Evolutionary conservation across 1,140 invertebrate species (phyloP), one percentile per base, ranked within the genome.

Genomic region (Lanistes nyassanus): DNA sequence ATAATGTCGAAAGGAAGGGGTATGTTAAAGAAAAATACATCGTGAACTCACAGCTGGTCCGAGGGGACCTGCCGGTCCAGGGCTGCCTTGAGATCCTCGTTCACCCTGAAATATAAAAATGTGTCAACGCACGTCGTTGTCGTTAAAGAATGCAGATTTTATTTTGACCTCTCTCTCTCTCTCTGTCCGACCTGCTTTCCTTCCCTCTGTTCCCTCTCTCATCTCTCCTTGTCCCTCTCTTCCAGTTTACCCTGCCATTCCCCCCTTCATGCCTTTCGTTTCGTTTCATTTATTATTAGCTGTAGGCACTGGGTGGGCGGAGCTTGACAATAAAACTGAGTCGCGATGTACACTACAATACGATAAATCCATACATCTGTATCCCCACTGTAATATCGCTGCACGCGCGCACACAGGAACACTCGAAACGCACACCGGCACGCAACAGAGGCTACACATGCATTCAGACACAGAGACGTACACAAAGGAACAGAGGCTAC

Each of bases 11-110:
- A n/a, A n/a, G n/a, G n/a, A n/a, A n/a, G n/a, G n/a, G n/a, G n/a
- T n/a, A n/a, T n/a, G n/a, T n/a, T n/a, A n/a, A n/a, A n/a, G n/a
- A n/a, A n/a, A 60, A 29, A 29, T 34, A 68, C 34, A 39, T 47
- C 26, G 7, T 7, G 2, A n/a, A 69, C 80, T 81, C 76, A 86
- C 87, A 42, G 91, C 91, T 21, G 92, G 84, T 55, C 95, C 94
- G 80, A 90, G 80, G 51, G 87, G 82, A 74, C 91, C 94, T 53
- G 92, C 89, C 37, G 92, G 86, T 42, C 94, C 94, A 64, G 82
- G 62, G 19, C 76, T 67, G 36, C 88, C 88, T n/a, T 90, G 83
- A 26, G 93, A 92, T n/a, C 94, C 94, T 6, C 90, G 77, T 86
- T 95, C 94, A 79, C 95, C 91, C 83, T 67, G 70, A 39, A 71